Conservation (phyloP, 2,888 invertebrate species). For the Ormyrus labotus region DNA sequence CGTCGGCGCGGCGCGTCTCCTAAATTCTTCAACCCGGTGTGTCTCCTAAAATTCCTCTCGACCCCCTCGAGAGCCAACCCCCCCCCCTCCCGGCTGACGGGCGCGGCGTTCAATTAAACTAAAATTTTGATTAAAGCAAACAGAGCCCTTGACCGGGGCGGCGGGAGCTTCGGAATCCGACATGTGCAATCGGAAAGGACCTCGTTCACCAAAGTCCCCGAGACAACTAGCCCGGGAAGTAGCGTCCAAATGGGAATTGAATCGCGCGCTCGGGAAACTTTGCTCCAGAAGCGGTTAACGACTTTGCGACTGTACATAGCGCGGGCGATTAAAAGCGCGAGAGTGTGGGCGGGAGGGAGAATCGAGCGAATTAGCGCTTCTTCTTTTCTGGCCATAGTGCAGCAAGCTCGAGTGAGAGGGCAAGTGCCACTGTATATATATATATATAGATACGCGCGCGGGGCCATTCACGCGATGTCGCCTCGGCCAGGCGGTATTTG, state of each 20-base stretch:
- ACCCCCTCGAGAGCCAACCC: constrained; percentile 41
- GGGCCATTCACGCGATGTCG: constrained; percentile 26
- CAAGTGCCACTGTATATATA: neutral
- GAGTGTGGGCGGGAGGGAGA: neutral
- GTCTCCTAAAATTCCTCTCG: constrained; percentile 28
- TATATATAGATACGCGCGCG: neutral
- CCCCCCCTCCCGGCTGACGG: too few relatives aligned
- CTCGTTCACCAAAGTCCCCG: too few relatives aligned
- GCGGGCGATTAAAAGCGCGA: constrained; percentile 51
- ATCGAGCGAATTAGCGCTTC: constrained; percentile 31
- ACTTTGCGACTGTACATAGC: constrained; percentile 41
- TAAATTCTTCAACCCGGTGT: neutral
- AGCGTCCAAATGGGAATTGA: constrained; percentile 61
- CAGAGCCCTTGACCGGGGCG: too few relatives aligned
- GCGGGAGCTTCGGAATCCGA: too few relatives aligned
- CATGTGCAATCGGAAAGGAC: too few relatives aligned
- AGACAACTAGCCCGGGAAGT: constrained; percentile 41
- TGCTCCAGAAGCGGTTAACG: constrained; percentile 53
- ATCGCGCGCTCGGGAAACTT: constrained; percentile 58
- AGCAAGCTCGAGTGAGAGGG: neutral
- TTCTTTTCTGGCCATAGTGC: constrained; percentile 5
- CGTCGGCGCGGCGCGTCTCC: neutral
- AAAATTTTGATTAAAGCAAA: too few relatives aligned
- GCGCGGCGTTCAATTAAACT: too few relatives aligned
- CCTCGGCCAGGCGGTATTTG: constrained; percentile 21